Evolutionary conservation across 2,888 invertebrate species (phyloP).

Genomic region (Limenitis camilla): DNA sequence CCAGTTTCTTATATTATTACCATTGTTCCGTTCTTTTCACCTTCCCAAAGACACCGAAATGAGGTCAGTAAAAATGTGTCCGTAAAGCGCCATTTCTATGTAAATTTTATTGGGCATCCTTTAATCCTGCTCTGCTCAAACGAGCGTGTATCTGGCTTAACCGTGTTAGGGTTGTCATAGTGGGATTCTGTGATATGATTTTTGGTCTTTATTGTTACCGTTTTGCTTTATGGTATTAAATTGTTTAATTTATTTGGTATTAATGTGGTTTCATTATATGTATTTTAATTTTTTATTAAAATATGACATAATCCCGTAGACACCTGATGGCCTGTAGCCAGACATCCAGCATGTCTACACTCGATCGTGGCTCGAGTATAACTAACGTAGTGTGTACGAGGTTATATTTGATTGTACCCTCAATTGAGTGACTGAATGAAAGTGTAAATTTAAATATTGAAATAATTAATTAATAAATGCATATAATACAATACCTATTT

Average conservation of each 20-base stretch:
- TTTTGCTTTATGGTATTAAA: not conserved
- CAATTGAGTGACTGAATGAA: no score
- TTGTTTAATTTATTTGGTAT: not conserved
- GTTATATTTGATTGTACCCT: no score
- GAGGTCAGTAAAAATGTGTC: conserved; percentile 61
- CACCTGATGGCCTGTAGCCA: not conserved
- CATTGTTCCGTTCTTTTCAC: not conserved
- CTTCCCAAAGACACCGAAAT: conserved; percentile 26
- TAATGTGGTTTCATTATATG: no score
- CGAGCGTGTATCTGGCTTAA: conserved; percentile 59
- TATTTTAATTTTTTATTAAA: no score
- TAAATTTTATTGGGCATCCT: conserved; percentile 66
- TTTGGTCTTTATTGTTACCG: not conserved
- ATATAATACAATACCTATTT: no score
- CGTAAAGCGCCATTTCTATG: conserved; percentile 61
- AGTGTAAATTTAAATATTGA: no score
- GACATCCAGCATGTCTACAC: not conserved
- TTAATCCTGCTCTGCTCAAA: conserved; percentile 62
- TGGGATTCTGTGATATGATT: not conserved
- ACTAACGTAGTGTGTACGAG: no score
- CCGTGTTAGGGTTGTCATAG: conserved; percentile 58
- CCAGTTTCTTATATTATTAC: no score
- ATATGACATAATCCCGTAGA: no score
- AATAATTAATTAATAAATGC: no score
- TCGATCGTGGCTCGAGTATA: no score